These are phyloP conservation scores for Leptura quadrifasciata DNA, from an alignment of 2,888 invertebrate species.

Conservation along the genomic window DNA sequence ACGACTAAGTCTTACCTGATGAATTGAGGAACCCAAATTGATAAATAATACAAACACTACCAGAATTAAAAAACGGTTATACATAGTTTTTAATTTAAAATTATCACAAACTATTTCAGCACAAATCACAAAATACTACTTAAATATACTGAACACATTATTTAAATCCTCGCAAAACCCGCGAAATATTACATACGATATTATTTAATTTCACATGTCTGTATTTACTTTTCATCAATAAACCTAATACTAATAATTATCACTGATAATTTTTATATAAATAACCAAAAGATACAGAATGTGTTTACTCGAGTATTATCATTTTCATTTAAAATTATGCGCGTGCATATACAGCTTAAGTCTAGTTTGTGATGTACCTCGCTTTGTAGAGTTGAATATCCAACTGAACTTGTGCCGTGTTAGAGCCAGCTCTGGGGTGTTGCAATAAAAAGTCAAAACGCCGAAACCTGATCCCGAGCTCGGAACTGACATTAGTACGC, in stretches of 20 bases:
- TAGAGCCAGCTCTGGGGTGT: conserved; percentile 43
- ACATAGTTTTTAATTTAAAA: conserved; percentile 48
- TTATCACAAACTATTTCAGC: conserved; percentile 35
- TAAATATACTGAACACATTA: conserved; percentile 29
- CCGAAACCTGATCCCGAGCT: conserved; percentile 48
- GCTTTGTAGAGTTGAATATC: conserved; percentile 44
- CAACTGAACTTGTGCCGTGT: conserved; percentile 39
- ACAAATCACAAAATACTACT: conserved; percentile 35
- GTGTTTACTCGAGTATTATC: conserved; percentile 37
- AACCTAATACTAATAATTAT: conserved; percentile 37
- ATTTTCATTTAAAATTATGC: conserved; percentile 22
- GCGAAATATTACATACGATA: conserved; percentile 21
- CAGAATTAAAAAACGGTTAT: conserved; percentile 46
- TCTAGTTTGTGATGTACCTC: conserved; percentile 37
- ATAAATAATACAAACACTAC: conserved; percentile 50
- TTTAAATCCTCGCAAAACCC: conserved; percentile 23
- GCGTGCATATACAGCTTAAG: conserved; percentile 35
- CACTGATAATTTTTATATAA: conserved; percentile 36
- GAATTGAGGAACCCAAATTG: conserved; percentile 48
- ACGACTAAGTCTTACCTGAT: conserved; percentile 49
- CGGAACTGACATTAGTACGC: conserved; percentile 37
- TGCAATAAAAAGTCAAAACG: conserved; percentile 48
- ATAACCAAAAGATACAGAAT: conserved; percentile 22
- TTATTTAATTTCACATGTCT: conserved; percentile 25
- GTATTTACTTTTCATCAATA: conserved; percentile 31